Percentiles rank a stretch among this genome's conserved stretches.
Conservation (phyloP, 2,888 invertebrate species). For the Epistrophella euchroma region DNA sequence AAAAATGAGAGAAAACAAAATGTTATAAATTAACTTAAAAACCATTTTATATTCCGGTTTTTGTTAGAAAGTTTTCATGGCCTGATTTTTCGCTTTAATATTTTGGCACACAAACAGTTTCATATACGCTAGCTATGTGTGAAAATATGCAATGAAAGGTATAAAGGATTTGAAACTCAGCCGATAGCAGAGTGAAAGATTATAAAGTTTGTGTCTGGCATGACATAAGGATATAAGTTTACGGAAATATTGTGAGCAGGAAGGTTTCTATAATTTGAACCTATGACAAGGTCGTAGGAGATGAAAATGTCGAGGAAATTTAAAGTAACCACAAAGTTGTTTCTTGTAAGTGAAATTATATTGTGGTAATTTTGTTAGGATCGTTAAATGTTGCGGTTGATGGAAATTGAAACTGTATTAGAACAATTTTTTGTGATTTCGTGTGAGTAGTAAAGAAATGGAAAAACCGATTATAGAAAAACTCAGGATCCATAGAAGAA, state of each 20-base stretch:
- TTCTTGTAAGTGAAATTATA: conserved; percentile 6
- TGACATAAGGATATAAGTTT: conserved; percentile 3
- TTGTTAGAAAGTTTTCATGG: background rate
- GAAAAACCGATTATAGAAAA: no score
- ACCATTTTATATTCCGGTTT: conserved; percentile 2
- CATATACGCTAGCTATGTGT: background rate
- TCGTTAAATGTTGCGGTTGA: background rate
- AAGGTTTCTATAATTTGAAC: background rate
- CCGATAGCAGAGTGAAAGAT: background rate
- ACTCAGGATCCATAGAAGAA: no score
- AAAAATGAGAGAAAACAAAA: no score
- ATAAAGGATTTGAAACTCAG: background rate
- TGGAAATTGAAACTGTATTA: background rate
- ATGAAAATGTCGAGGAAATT: background rate
- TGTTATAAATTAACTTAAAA: conserved; percentile 27
- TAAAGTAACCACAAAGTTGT: conserved; percentile 1
- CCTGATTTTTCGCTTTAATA: background rate
- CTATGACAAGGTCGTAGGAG: background rate
- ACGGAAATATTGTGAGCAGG: background rate
- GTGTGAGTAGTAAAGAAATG: background rate
- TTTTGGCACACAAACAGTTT: background rate
- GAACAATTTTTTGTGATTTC: background rate
- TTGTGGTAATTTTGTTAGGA: background rate
- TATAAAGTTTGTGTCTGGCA: conserved; percentile 1
- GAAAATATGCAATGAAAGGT: background rate